These are phyloP conservation scores for Hydrozoanthus tunicans DNA, from an alignment of 64 coral and sea anemone species.

Conservation along the genomic window DNA sequence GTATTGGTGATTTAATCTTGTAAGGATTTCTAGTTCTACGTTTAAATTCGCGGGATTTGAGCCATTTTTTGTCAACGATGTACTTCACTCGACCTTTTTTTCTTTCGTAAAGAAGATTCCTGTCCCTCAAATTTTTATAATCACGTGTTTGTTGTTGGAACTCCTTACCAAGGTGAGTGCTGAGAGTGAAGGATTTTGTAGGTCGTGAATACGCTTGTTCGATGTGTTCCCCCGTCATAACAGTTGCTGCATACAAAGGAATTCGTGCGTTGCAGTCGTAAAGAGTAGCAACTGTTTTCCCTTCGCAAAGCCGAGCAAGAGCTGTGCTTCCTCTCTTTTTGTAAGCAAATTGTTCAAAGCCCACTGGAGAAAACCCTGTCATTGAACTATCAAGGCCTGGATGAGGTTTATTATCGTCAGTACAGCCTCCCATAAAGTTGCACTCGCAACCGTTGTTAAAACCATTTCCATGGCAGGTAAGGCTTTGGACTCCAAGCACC, in stretches of 20 bases:
- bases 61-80: background rate
- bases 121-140: background rate
- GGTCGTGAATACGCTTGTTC: background rate
- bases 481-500: background rate
- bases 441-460: background rate
- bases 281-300: slow-evolving; percentile 11
- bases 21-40: background rate
- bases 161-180: background rate
- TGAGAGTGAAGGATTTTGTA: background rate
- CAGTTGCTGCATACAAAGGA: slow-evolving; percentile 29
- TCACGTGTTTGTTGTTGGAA: background rate
- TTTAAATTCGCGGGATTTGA: background rate
- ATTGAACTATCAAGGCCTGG: background rate
- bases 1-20: background rate
- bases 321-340: background rate
- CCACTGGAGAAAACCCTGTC: background rate
- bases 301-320: slow-evolving; percentile 4
- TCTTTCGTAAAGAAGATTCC: background rate
- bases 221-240: slow-evolving; percentile 6
- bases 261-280: slow-evolving; percentile 18
- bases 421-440: too few relatives aligned
- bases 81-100: background rate
- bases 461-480: background rate
- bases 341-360: slow-evolving; percentile 1
- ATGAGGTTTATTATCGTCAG: background rate